Evolutionary conservation across 2,888 invertebrate genomes (phyloP), one percentile per base, ranked within the genome.

Genomic region (Nemapogon koenigi): DNA sequence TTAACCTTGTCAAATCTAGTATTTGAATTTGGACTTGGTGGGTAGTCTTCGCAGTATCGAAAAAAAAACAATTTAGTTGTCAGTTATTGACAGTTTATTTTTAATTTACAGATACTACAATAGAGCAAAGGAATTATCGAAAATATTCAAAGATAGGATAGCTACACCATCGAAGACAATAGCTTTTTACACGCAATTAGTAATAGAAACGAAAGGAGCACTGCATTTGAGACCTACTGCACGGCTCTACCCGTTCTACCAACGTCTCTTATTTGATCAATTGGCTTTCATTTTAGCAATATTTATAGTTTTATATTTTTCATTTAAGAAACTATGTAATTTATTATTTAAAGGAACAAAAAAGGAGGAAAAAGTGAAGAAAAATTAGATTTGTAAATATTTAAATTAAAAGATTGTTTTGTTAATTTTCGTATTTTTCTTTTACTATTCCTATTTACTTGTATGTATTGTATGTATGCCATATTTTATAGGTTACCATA

Each of bases 131-230:
- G 49, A 51, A 3, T 35, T 68, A 0, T 70, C 70, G 0, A 53
- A 49, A 19, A 13, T 64, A 35, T 70, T 69, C 52, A 52, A 50
- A 17, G 51, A 48, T 2, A 53, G 68, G 0, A 59, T 58, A 0
- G 51, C 54, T 13, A 27, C 52, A 0, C 57, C 63, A 0, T 46
- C 51, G 2, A 53, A 59, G 13, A 50, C 67, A 1, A 53, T 70
- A 11, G 43, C 55, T 0, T 55, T 64, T 38, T 64, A 67, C 43
- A 46, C 63, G 0, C 56, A 65, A 17, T 43, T 69, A 0, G 66
- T 67, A 6, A 65, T 70, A 2, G 59, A 65, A 36, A 62, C 47
- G 19, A 57, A 63, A 51, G 69, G 64, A 0, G 63, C 62, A 0
- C 44, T 49, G 39, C 64, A 66, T 38, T 52, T 64, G 1, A 57